A percentile compares a stretch with the other conserved stretches of the same genome.
These are phyloP conservation scores for Nothobranchius kuhntae DNA, from an alignment of 2,113 vertebrate genomes.

Conservation along the genomic window DNA sequence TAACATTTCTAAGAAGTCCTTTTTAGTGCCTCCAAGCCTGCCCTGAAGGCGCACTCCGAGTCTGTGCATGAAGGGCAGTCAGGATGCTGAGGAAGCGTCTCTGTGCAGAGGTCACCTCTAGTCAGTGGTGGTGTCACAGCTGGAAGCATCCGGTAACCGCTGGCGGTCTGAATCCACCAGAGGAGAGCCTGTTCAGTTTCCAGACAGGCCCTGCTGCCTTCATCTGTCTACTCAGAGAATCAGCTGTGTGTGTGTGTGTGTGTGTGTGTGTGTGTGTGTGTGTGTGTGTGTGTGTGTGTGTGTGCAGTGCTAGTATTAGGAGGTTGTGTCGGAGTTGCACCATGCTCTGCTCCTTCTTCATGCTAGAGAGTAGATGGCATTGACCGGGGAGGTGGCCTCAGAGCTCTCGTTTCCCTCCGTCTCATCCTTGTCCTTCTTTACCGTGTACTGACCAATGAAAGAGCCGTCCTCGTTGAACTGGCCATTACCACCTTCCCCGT, in stretches of 20 bases:
- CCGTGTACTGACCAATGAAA: slow-evolving; percentile 98
- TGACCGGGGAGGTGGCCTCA: slow-evolving; percentile 95
- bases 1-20: slow-evolving; percentile 52
- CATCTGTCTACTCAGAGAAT: slow-evolving; percentile 46
- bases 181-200: slow-evolving; percentile 37
- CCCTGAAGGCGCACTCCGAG: slow-evolving; percentile 72
- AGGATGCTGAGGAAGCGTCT: slow-evolving; percentile 43
- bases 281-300: slow-evolving; percentile 35
- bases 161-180: slow-evolving; percentile 40
- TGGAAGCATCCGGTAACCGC: slow-evolving; percentile 56
- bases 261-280: background rate
- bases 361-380: slow-evolving; percentile 96
- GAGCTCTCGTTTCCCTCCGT: slow-evolving; percentile 99
- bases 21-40: slow-evolving; percentile 43
- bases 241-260: slow-evolving; percentile 1
- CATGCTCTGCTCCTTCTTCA: slow-evolving; percentile 55
- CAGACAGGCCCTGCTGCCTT: slow-evolving; percentile 28
- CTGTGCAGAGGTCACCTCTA: slow-evolving; percentile 39
- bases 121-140: slow-evolving; percentile 21
- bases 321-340: background rate
- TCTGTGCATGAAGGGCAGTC: slow-evolving; percentile 61
- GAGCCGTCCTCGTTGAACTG: slow-evolving; percentile 98
- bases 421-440: slow-evolving; percentile 99
- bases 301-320: slow-evolving; percentile 19
- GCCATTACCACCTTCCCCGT: slow-evolving; percentile 93